A percentile compares a stretch with the other conserved stretches of the same genome.
phyloP scores from a whole-genome alignment of 2,797 vertebrate species.

The Geotria australis region DNA sequence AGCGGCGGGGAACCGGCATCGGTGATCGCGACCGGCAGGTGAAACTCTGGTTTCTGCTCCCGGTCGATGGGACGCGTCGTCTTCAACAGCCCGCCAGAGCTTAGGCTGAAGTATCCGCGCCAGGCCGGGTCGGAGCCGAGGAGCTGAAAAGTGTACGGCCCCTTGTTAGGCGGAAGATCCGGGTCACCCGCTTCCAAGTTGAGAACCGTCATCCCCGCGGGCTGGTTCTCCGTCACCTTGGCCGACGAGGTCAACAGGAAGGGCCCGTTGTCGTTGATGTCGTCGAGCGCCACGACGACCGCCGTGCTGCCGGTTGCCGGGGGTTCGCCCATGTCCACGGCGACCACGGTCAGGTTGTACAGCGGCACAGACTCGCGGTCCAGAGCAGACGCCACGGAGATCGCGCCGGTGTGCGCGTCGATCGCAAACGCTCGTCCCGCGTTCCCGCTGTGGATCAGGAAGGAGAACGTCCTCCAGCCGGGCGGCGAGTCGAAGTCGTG shows the following conservation, averaged over 20 bases:
- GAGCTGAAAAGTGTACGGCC: constrained; percentile 57
- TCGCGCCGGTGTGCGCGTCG: constrained; percentile 66
- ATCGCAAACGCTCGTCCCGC: constrained; percentile 51
- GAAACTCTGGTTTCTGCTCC: constrained; percentile 67
- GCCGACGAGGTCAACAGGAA: constrained; percentile 29
- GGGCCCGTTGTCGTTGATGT: constrained; percentile 87
- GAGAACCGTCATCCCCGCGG: constrained; percentile 38
- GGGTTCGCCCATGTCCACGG: constrained; percentile 52
- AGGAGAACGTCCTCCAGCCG: constrained; percentile 88
- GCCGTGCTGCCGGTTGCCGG: constrained; percentile 55
- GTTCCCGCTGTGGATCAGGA: constrained; percentile 40
- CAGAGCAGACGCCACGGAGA: constrained; percentile 54
- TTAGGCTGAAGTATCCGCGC: constrained; percentile 62
- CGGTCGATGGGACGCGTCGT: constrained; percentile 73
- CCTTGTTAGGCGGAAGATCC: constrained; percentile 75
- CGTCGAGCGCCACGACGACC: constrained; percentile 58
- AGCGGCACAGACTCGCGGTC: constrained; percentile 54
- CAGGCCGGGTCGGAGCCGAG: constrained; percentile 30
- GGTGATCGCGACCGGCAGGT: constrained; percentile 47
- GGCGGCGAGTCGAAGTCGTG: constrained; percentile 83
- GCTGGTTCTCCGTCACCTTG: constrained; percentile 66
- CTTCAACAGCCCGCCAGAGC: constrained; percentile 32
- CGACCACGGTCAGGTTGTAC: constrained; percentile 58
- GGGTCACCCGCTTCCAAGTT: constrained; percentile 42
- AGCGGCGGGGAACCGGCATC: constrained; percentile 85